Conservation (phyloP, 2,888 invertebrate genomes). For the Agrotis segetum region DNA sequence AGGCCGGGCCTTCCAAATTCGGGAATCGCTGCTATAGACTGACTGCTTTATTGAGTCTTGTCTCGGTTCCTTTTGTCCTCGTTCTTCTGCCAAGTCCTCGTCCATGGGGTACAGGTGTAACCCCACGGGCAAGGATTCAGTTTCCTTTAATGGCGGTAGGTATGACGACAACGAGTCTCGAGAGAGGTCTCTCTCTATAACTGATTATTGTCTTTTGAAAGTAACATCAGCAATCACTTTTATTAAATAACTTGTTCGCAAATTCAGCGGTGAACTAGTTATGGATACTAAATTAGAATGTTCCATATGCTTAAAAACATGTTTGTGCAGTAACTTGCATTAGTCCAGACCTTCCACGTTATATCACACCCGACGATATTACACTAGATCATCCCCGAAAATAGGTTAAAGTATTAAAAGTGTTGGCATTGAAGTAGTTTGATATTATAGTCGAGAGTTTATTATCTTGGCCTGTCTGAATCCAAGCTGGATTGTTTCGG, state of each 20-base stretch:
- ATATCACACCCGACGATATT: conserved; percentile 7
- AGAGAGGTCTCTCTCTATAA: no score
- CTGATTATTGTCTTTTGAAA: background rate
- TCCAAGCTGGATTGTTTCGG: background rate
- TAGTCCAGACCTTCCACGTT: conserved; percentile 25
- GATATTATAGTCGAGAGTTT: conserved; percentile 4
- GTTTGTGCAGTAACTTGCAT: conserved; percentile 39
- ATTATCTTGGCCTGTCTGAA: background rate
- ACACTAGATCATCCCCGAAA: conserved; percentile 12
- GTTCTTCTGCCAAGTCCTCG: no score
- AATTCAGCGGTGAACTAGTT: conserved; percentile 27
- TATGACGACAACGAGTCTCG: no score
- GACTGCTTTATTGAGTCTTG: no score
- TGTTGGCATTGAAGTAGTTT: conserved; percentile 17
- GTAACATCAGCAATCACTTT: background rate
- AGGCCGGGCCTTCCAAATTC: no score
- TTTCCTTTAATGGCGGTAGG: no score
- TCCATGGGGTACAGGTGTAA: no score
- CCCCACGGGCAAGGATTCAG: no score
- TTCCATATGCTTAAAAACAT: conserved; percentile 40
- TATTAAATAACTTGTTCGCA: conserved; percentile 45
- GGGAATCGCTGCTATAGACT: no score
- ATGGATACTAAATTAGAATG: conserved; percentile 34
- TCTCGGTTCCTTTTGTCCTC: no score
- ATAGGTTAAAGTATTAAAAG: conserved; percentile 25